Evolutionary conservation across 2,888 invertebrate species (phyloP), one percentile per base, ranked within the genome.

Genomic region (Ectemnius lituratus): DNA sequence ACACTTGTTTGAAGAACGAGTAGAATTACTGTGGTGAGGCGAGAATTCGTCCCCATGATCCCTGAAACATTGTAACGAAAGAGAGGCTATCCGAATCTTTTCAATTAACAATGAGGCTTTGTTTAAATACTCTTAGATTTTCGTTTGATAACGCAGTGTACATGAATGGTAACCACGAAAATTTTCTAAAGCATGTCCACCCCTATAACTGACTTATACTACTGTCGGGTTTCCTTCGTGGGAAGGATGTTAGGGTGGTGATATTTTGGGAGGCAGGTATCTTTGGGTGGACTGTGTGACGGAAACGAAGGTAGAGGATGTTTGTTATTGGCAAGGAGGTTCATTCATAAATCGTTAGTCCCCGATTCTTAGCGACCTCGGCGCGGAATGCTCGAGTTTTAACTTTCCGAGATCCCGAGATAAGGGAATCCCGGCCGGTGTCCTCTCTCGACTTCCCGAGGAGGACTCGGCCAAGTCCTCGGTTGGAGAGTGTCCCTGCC

Each of bases 21-120:
- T 68, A 88, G 73, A 62, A 86, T 75, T 76, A 84, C 77, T 71
- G 83, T 71, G 62, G 79, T 69, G 62, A 86, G 70, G 76, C 75
- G 84, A 81, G 86, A 82, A 76, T 72, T 81, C 70, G 85, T 76
- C 75, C 82, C 85, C 89, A 89, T 89, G 76, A 80, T 87, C 82
- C 68, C 87, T 87, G 82, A 57, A 87, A 87, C 74, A 83, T 64
- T 49, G 63, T 16, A 70, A 62, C 52, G 45, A 80, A 62, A 77
- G 75, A 71, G 62, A 78, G 66, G 62, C 62, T 70, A 76, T 74
- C 66, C 66, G 62, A 82, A 77, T 78, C 64, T 75, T 73, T 71
- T 60, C 52, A 62, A 66, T 20, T 52, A 23, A 59, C 63, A 56
- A 37, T n/a, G 23, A 27, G 23, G 20, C 20, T 52, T 37, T 46